Conservation (phyloP, 30 jellyfish, hydroid and myxozoan species). For the Aurelia sp. region DNA sequence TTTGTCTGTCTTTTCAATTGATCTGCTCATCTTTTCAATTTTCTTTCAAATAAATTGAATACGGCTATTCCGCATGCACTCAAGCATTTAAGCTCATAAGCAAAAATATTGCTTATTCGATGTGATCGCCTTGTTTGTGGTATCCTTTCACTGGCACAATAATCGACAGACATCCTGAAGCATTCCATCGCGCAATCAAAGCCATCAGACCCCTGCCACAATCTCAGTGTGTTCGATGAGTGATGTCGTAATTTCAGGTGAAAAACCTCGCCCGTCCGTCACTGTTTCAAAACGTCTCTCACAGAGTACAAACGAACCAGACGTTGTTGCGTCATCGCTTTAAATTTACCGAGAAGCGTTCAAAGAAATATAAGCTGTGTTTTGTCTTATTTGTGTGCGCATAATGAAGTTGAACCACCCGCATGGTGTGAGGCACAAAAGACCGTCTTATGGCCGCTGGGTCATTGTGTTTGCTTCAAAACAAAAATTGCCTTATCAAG, state of each 20-base stretch:
- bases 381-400: constrained; percentile 21
- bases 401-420: constrained; percentile 12
- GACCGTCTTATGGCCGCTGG: constrained; percentile 47
- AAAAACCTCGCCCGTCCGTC: neutral
- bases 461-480: constrained; percentile 48
- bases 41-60: constrained; percentile 36
- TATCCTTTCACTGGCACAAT: constrained; percentile 41
- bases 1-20: constrained; percentile 45
- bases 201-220: too few relatives aligned
- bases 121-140: constrained; percentile 74
- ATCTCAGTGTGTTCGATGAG: neutral
- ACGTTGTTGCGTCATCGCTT: too few relatives aligned
- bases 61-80: constrained; percentile 54
- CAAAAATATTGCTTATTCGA: constrained; percentile 70
- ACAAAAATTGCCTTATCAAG: constrained; percentile 20
- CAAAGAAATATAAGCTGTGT: constrained; percentile 4
- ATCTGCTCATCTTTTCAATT: constrained; percentile 43
- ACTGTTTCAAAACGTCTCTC: neutral
- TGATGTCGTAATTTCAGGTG: neutral
- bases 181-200: neutral
- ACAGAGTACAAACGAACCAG: neutral
- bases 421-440: constrained; percentile 62
- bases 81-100: constrained; percentile 62
- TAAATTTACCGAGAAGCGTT: too few relatives aligned
- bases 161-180: constrained; percentile 1